Conservation (phyloP, 2,113 vertebrate genomes). For the Hydrochoerus hydrochaeris region DNA sequence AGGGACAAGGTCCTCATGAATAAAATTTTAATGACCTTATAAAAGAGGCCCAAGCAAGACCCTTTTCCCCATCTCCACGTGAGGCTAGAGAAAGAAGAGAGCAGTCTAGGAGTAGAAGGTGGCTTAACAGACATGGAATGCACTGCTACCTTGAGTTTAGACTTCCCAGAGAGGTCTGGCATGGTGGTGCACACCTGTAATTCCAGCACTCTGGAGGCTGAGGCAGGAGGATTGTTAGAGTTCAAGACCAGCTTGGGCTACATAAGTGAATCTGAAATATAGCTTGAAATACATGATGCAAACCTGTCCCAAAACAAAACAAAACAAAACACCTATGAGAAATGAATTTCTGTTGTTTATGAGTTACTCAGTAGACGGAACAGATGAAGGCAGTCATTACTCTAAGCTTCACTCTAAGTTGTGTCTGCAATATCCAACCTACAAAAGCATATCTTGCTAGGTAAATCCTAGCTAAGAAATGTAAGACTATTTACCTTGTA, state of each 20-base stretch:
- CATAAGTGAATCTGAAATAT: background rate
- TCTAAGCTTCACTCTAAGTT: background rate
- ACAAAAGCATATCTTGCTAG: background rate
- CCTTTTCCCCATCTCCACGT: no score
- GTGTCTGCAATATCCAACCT: background rate
- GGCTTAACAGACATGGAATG: background rate
- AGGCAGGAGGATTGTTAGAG: background rate
- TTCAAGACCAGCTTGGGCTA: background rate
- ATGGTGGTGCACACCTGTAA: background rate
- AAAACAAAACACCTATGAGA: background rate
- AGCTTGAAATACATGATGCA: background rate
- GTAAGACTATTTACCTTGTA: background rate
- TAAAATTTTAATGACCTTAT: background rate
- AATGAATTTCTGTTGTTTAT: background rate
- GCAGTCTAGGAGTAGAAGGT: background rate
- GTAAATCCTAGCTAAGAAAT: background rate
- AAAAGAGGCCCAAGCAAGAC: background rate
- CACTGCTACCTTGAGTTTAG: background rate
- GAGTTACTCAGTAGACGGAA: background rate
- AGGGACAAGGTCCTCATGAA: background rate
- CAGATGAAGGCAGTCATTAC: background rate
- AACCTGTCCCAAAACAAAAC: background rate
- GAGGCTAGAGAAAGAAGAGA: background rate
- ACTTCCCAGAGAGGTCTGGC: background rate
- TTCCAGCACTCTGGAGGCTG: background rate